Conservation (phyloP, 2,888 invertebrate genomes). For the Diaphora mendica region DNA sequence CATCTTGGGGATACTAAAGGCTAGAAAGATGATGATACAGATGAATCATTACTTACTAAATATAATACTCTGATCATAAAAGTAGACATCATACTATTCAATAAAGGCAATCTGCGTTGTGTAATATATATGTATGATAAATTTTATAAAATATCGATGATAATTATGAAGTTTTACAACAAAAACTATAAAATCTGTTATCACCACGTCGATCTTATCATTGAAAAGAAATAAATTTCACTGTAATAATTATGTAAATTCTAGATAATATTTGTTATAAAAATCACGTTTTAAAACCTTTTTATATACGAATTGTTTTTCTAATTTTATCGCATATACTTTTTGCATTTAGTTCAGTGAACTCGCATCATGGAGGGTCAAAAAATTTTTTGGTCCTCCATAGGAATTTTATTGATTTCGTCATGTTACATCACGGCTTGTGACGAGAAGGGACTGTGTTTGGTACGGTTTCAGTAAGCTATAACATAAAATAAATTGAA, state of each 20-base stretch:
- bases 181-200: conserved; percentile 22
- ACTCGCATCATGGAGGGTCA: conserved; percentile 69
- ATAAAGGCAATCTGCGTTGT: background rate
- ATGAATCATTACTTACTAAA: background rate
- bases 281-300: conserved; percentile 55
- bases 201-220: conserved; percentile 59
- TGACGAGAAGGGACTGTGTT: conserved; percentile 72
- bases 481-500: background rate
- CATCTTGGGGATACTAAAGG: too few species aligned
- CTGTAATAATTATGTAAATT: conserved; percentile 41
- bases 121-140: conserved; percentile 10
- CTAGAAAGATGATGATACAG: too few species aligned
- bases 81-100: too few species aligned
- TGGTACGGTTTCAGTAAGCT: conserved; percentile 61
- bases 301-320: conserved; percentile 54
- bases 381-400: conserved; percentile 74
- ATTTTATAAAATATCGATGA: conserved; percentile 13
- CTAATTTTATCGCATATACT: conserved; percentile 33
- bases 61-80: background rate
- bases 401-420: conserved; percentile 65
- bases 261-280: conserved; percentile 41
- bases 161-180: conserved; percentile 13
- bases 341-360: conserved; percentile 23
- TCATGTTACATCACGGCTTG: conserved; percentile 67
- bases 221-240: conserved; percentile 15